Evolutionary conservation across 2,797 vertebrate species (phyloP).

Genomic region (Acridotheres tristis): DNA sequence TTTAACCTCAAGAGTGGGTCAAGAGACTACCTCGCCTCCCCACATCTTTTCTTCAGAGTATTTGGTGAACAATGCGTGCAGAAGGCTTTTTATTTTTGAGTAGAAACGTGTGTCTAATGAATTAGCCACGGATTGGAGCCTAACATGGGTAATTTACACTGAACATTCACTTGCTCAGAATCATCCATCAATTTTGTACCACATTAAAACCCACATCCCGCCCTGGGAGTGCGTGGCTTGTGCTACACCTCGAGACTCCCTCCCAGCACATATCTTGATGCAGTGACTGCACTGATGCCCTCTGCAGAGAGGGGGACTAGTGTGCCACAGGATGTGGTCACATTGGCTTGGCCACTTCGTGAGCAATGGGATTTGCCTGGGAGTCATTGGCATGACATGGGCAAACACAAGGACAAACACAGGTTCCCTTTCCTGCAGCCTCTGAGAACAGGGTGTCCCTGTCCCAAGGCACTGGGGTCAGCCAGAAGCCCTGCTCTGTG

Average conservation of each 20-base stretch:
- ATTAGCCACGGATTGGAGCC: slow-evolving; percentile 49
- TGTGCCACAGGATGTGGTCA: rapidly evolving
- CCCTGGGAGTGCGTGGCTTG: not conserved
- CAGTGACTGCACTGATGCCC: rapidly evolving
- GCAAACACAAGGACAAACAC: rapidly evolving
- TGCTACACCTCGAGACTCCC: not conserved
- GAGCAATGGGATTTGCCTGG: rapidly evolving
- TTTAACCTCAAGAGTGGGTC: slow-evolving; percentile 32
- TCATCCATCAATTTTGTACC: slow-evolving; percentile 54
- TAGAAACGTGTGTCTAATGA: slow-evolving; percentile 51
- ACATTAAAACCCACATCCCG: not conserved
- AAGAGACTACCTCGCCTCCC: slow-evolving; percentile 7
- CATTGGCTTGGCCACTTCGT: rapidly evolving
- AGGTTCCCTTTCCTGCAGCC: not conserved
- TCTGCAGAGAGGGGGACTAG: not conserved
- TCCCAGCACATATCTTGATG: not conserved
- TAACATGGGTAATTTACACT: slow-evolving; percentile 57
- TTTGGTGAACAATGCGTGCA: not conserved
- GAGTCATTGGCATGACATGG: rapidly evolving
- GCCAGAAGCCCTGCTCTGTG: not conserved
- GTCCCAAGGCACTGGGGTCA: not conserved
- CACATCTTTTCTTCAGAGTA: not conserved
- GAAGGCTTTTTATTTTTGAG: slow-evolving; percentile 58
- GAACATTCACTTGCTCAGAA: slow-evolving; percentile 10
- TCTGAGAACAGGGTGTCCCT: not conserved